Evolutionary conservation across 1,140 invertebrate species (phyloP).

Genomic region (Trissolcus basalis): DNA sequence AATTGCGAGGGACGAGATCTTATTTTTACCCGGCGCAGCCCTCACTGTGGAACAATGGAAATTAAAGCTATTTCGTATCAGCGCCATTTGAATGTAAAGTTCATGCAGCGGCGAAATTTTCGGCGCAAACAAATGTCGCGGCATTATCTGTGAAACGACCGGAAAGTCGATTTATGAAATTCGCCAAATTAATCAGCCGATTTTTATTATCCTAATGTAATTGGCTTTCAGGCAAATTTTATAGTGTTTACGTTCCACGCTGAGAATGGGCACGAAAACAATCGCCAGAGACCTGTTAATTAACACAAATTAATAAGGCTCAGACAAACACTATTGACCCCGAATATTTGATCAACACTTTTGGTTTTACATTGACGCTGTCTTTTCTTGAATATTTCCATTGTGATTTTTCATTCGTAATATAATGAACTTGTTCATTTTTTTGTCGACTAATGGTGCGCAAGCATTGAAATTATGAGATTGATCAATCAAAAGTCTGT

Average conservation of each 20-base stretch:
- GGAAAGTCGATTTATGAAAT: constrained; percentile 14
- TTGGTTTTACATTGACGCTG: no score
- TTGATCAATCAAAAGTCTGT: constrained; percentile 1
- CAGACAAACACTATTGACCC: no score
- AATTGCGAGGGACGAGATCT: constrained; percentile 48
- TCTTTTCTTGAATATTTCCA: no score
- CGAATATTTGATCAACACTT: no score
- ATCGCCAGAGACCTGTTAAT: no score
- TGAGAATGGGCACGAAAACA: no score
- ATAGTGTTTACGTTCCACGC: no score
- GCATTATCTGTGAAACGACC: constrained; percentile 11
- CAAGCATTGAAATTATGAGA: background rate
- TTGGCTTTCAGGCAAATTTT: no score
- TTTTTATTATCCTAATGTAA: no score
- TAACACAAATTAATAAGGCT: no score
- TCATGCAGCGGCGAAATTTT: constrained; percentile 20
- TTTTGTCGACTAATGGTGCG: background rate
- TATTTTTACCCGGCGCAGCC: constrained; percentile 34
- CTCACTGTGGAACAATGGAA: constrained; percentile 38
- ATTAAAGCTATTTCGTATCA: constrained; percentile 46
- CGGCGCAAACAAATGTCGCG: constrained; percentile 13
- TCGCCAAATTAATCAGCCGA: background rate
- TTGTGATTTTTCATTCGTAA: no score
- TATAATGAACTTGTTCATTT: no score
- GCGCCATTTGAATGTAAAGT: constrained; percentile 41